Percentiles rank a stretch among this genome's conserved stretches.
Conservation (phyloP, 2,888 invertebrate genomes). For the Ormyrus thymus region DNA sequence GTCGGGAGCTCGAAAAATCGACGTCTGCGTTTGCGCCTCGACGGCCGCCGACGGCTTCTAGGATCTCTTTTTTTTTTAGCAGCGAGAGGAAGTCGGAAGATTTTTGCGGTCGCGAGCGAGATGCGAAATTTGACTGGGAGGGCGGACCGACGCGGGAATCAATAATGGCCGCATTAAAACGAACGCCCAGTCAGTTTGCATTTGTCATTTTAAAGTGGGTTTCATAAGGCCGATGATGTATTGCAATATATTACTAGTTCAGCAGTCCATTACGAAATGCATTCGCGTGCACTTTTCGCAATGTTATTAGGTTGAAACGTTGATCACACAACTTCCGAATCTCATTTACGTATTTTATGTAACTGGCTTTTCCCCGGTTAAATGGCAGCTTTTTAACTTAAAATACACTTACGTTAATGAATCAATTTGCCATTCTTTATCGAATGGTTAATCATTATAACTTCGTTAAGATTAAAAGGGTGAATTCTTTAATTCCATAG, state of each 20-base stretch:
- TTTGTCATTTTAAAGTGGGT: conserved; percentile 29
- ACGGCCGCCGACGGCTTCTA: too few relatives aligned
- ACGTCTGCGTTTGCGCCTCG: background rate
- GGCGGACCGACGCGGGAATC: background rate
- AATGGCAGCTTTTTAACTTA: background rate
- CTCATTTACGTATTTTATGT: conserved; percentile 52
- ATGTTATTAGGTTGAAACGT: conserved; percentile 33
- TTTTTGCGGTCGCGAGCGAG: too few relatives aligned
- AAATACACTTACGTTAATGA: background rate
- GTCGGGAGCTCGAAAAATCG: conserved; percentile 5
- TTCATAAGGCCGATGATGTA: conserved; percentile 33
- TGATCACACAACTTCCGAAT: conserved; percentile 45
- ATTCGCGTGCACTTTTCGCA: conserved; percentile 43
- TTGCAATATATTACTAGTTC: conserved; percentile 29
- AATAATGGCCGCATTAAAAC: conserved; percentile 27
- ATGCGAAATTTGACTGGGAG: too few relatives aligned
- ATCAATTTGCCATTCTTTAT: too few relatives aligned
- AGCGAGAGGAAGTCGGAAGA: too few relatives aligned
- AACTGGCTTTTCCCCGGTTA: background rate
- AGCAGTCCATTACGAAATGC: conserved; percentile 40
- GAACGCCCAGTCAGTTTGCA: conserved; percentile 23
- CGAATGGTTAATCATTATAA: too few relatives aligned
- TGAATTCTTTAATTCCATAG: too few relatives aligned
- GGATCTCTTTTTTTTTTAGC: too few relatives aligned
- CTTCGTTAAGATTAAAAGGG: too few relatives aligned